These are phyloP conservation scores for Lumbricus terrestris DNA, from an alignment of 2,888 invertebrate species.

Conservation along the genomic window DNA sequence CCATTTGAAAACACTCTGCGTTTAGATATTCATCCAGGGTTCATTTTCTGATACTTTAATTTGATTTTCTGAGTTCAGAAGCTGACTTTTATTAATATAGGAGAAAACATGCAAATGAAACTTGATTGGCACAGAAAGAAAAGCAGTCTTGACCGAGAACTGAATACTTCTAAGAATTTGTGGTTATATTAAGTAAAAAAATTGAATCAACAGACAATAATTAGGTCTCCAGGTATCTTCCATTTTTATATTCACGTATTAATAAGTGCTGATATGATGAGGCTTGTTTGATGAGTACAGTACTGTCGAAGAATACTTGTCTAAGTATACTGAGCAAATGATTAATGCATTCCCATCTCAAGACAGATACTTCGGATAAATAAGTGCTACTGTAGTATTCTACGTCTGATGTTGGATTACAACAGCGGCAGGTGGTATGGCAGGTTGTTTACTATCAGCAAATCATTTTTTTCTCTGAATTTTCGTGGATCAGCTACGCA, in stretches of 20 bases:
- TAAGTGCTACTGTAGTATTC: background rate
- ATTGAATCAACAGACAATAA: background rate
- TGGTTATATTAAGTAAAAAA: background rate
- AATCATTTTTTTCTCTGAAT: background rate
- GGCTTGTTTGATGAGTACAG: background rate
- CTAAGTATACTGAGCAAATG: background rate
- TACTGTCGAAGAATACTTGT: background rate
- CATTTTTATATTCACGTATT: background rate
- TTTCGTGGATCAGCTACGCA: background rate
- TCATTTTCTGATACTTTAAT: background rate
- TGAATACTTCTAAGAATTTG: background rate
- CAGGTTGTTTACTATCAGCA: constrained; percentile 3
- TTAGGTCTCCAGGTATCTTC: background rate
- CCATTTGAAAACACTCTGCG: background rate
- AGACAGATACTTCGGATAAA: background rate
- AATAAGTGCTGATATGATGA: background rate
- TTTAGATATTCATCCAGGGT: background rate
- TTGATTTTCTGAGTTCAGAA: no score
- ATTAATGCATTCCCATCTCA: background rate
- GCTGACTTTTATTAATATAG: background rate
- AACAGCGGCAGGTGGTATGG: background rate
- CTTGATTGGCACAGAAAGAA: background rate
- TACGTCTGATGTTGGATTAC: background rate
- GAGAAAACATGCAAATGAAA: background rate
- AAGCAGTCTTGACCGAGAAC: background rate